These are phyloP conservation scores for Crambe crambe DNA, from an alignment of 37 sponge, comb jelly and placozoan species.

Conservation along the genomic window DNA sequence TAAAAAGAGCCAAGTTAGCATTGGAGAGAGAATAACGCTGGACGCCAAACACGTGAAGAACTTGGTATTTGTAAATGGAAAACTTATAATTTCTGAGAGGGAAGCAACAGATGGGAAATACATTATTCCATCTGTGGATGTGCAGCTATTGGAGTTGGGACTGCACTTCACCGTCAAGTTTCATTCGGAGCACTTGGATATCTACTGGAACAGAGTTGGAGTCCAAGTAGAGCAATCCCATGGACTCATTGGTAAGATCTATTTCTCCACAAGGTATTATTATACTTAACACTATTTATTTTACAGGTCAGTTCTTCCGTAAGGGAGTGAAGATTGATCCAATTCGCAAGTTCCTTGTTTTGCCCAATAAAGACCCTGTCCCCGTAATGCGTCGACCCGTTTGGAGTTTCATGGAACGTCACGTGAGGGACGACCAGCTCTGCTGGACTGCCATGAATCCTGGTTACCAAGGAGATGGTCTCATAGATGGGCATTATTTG, in stretches of 20 bases:
- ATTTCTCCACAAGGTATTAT: no score
- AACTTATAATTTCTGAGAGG: slow-evolving; percentile 31
- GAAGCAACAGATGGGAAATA: slow-evolving; percentile 5
- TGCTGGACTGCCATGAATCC: neutral
- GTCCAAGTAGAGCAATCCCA: slow-evolving; percentile 8
- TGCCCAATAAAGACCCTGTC: neutral
- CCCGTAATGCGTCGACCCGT: neutral
- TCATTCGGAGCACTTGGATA: slow-evolving; percentile 22
- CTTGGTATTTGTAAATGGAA: slow-evolving; percentile 16
- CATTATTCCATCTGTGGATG: slow-evolving; percentile 17
- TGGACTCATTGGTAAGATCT: slow-evolving; percentile 41
- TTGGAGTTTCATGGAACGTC: neutral
- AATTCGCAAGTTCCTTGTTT: slow-evolving; percentile 16
- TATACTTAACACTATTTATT: no score
- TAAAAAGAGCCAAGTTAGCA: slow-evolving; percentile 8
- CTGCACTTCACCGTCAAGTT: slow-evolving; percentile 33
- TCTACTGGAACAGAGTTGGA: slow-evolving; percentile 53
- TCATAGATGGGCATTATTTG: slow-evolving; percentile 42
- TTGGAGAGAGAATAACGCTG: slow-evolving; percentile 15
- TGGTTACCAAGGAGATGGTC: slow-evolving; percentile 31
- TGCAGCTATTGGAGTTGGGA: slow-evolving; percentile 10
- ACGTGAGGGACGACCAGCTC: neutral
- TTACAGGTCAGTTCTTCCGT: slow-evolving; percentile 62
- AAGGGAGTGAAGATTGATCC: neutral
- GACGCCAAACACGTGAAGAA: slow-evolving; percentile 14